These are phyloP conservation scores for Chinchilla lanigera DNA, from an alignment of 2,113 vertebrate genomes.

Conservation along the genomic window DNA sequence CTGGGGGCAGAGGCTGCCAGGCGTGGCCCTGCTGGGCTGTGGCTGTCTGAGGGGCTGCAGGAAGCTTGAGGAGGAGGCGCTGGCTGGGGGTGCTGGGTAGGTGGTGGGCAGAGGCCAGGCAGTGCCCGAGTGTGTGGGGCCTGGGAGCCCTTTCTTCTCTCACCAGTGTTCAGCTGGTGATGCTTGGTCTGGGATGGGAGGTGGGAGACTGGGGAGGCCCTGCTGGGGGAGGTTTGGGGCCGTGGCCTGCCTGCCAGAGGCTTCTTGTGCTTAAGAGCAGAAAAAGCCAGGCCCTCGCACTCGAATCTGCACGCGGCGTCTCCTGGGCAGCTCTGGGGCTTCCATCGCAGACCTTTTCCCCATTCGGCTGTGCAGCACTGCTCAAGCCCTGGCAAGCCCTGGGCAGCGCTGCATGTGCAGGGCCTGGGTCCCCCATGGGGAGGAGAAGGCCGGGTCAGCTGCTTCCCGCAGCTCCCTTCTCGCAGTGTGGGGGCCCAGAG, in stretches of 20 bases:
- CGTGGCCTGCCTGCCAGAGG: not conserved
- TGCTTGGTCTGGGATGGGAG: not conserved
- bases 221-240: not conserved
- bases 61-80: not conserved
- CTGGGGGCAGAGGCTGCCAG: not conserved
- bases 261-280: not conserved
- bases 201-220: not conserved
- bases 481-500: not conserved
- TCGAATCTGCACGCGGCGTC: rapidly evolving
- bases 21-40: not conserved
- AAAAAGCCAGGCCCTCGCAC: not conserved
- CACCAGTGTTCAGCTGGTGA: not conserved
- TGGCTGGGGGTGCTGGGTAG: not conserved
- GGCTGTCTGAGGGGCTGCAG: not conserved
- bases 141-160: rapidly evolving
- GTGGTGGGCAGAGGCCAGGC: not conserved
- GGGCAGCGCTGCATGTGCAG: not conserved
- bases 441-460: not conserved
- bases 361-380: not conserved
- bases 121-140: not conserved
- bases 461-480: rapidly evolving
- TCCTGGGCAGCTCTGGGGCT: not conserved
- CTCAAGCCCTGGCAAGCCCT: not conserved
- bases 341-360: too few species aligned
- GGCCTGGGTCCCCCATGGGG: not conserved